Evolutionary conservation across 2,888 invertebrate genomes (phyloP).

Genomic region (Pomacea canaliculata): DNA sequence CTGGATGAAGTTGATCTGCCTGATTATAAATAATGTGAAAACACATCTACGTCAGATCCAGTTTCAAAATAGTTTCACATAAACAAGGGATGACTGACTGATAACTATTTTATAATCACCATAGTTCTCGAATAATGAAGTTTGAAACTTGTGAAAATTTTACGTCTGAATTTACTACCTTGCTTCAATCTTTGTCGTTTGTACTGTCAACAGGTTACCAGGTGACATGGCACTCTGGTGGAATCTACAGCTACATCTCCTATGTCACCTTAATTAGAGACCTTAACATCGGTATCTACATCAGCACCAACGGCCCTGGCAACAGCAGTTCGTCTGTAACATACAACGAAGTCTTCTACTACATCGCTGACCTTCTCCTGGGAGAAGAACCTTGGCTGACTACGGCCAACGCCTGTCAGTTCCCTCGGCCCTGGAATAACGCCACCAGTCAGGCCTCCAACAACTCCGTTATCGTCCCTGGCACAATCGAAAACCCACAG

Average conservation of each 20-base stretch:
- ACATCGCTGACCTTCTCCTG: constrained; percentile 43
- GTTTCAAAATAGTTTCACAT: no score
- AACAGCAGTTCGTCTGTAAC: not conserved
- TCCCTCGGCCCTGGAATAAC: constrained; percentile 35
- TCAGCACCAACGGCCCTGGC: constrained; percentile 24
- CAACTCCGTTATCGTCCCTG: not conserved
- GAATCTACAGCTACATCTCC: constrained; percentile 17
- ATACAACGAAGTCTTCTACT: constrained; percentile 33
- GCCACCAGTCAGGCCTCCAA: not conserved
- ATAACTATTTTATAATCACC: no score
- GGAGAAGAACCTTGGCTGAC: constrained; percentile 46
- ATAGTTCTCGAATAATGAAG: no score
- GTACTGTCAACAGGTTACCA: constrained; percentile 15
- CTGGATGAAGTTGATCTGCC: no score
- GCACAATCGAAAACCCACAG: not conserved
- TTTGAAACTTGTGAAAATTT: no score
- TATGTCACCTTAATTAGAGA: constrained; percentile 11
- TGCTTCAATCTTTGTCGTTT: no score
- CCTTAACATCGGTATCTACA: constrained; percentile 14
- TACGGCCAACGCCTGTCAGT: constrained; percentile 40
- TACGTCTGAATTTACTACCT: no score
- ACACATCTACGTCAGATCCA: no score
- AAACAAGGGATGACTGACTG: no score
- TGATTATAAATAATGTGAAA: no score
- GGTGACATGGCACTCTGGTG: constrained; percentile 16